Conservation (phyloP, 2,888 invertebrate genomes). For the Enchytraeus crypticus region DNA sequence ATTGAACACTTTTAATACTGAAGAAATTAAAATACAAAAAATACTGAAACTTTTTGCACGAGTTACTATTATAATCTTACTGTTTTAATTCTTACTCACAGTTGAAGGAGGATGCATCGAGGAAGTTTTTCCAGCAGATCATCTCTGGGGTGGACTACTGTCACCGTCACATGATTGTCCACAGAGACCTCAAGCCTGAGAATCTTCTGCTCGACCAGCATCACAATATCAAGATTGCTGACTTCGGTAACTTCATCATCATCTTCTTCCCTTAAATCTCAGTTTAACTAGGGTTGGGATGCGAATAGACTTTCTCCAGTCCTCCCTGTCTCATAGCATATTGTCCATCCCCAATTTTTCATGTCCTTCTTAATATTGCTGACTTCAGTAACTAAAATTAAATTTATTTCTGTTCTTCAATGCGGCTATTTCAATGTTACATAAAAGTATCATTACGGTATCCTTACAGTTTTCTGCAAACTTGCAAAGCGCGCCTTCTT, state of each 20-base stretch:
- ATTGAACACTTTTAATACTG: too few species aligned
- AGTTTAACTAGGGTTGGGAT: too few species aligned
- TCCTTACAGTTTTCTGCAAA: too few species aligned
- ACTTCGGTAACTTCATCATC: constrained; percentile 63
- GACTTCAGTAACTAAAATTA: background rate
- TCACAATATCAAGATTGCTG: constrained; percentile 88
- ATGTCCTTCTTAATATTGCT: too few species aligned
- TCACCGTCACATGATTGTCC: constrained; percentile 98
- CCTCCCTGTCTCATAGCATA: too few species aligned
- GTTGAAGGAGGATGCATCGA: constrained; percentile 90
- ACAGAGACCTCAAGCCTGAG: constrained; percentile 94
- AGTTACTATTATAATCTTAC: background rate
- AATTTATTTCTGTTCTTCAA: background rate
- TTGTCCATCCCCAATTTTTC: too few species aligned
- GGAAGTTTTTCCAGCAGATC: constrained; percentile 97
- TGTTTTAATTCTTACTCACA: constrained; percentile 31
- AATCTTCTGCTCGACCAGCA: constrained; percentile 88
- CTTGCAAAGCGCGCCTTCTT: too few species aligned
- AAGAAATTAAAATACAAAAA: too few species aligned
- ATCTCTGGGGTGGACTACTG: constrained; percentile 99
- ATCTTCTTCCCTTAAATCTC: too few species aligned
- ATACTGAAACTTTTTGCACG: background rate
- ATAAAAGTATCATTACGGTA: background rate
- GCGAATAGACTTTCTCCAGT: too few species aligned
- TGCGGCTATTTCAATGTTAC: background rate